Evolutionary conservation across 2,113 vertebrate species (phyloP), one percentile per base, ranked within the genome.

Genomic region (Corapipo altera): DNA sequence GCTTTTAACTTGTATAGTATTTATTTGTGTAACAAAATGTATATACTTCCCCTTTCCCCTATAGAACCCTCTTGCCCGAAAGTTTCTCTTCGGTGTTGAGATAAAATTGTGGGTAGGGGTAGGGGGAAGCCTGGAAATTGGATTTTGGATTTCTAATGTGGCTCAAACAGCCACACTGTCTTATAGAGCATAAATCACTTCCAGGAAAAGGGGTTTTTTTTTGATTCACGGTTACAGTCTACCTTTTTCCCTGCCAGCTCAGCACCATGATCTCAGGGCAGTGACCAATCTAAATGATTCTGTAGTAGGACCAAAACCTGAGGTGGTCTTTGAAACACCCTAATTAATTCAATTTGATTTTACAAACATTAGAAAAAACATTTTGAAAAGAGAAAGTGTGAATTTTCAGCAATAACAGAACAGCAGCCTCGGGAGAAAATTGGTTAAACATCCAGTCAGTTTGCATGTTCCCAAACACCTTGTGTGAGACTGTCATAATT

Each of bases 361-460:
- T 46, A 35, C 2, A 3, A 81, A 51, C 15, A 44, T 7, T 15
- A 44, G 6, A 55, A 7, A 28, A 76, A 43, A 12, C 1, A 2
- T 28, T 71, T 46, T 21, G 4, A 32, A 67, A 78, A 33, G 15
- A 39, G 17, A n/a, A 18, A 43, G 0, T 12, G 3, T 27, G 33
- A 64, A 3, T 35, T 82, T 92, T 78, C 9, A 51, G 4, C 0
- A 0, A 14, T 2, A 58, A 1, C 8, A 58, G 26, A 54, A 23
- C 1, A 77, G 15, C 22, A 85, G 26, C 15, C 23, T 46, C 9
- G 27, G 35, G 22, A 79, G 6, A 75, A 77, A 82, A 33, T 32
- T 6, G 8, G 20, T 23, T 58, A 55, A 74, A 41, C 8, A n/a
- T 32, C 46, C 41, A 66, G 12, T 15, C 20, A 17, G 5, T 43